phyloP scores from a whole-genome alignment of 2,113 vertebrate genomes.

The Meles meles region DNA sequence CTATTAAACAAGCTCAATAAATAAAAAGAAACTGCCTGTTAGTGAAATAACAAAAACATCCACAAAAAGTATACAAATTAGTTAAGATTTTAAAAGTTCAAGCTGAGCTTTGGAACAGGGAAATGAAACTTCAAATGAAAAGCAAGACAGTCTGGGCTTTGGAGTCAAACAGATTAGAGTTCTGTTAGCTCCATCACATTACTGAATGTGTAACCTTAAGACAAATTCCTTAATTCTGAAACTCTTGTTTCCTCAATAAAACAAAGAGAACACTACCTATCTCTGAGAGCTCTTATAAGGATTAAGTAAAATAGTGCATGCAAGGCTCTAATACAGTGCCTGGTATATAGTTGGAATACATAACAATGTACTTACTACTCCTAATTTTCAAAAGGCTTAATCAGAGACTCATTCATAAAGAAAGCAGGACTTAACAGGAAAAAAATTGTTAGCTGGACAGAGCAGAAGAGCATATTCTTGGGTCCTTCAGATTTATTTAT shows the following conservation, averaged over 20 bases:
- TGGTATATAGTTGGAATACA: neutral
- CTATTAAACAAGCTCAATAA: neutral
- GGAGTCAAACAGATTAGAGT: constrained; percentile 16
- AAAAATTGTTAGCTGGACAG: constrained; percentile 8
- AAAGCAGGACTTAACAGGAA: neutral
- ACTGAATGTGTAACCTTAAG: neutral
- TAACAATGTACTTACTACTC: neutral
- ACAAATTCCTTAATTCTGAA: constrained; percentile 42
- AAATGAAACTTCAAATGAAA: constrained; percentile 28
- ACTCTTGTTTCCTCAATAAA: constrained; percentile 35
- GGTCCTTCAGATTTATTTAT: neutral
- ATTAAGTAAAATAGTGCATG: constrained; percentile 26
- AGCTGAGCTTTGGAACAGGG: constrained; percentile 25
- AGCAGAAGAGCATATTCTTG: neutral
- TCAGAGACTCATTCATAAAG: constrained; percentile 31
- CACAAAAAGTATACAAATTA: neutral
- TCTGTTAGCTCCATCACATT: neutral
- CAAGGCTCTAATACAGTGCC: constrained; percentile 2
- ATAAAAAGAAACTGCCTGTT: constrained; percentile 6
- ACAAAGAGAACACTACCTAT: neutral
- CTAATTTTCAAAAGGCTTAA: constrained; percentile 21
- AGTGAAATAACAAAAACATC: constrained; percentile 25
- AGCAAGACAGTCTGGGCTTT: neutral
- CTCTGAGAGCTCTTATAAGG: constrained; percentile 1
- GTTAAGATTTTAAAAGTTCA: neutral